These are phyloP conservation scores for Parapristionchus giblindavisi DNA, from an alignment of 2,888 invertebrate genomes.

Conservation along the genomic window DNA sequence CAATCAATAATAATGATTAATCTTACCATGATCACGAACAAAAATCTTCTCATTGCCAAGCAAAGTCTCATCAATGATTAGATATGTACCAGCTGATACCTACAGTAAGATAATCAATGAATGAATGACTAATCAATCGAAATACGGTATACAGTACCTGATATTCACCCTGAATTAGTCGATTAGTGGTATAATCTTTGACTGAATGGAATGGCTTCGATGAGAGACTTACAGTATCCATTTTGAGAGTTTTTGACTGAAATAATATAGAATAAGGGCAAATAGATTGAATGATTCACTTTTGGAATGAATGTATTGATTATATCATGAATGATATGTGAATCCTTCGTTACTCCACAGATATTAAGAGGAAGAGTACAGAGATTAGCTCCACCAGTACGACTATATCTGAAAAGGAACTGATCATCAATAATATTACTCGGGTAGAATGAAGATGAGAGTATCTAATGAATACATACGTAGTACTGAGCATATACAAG, in stretches of 20 bases:
- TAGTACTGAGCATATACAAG: constrained; percentile 28
- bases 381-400: neutral
- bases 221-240: neutral
- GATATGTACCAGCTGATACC: constrained; percentile 18
- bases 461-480: constrained; percentile 7
- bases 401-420: neutral
- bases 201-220: constrained; percentile 22
- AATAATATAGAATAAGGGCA: neutral
- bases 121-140: neutral
- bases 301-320: constrained; percentile 8
- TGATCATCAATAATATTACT: too few species aligned
- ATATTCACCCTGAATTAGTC: constrained; percentile 13
- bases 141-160: constrained; percentile 4
- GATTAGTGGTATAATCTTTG: constrained; percentile 14
- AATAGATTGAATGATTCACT: neutral
- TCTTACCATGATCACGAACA: constrained; percentile 20
- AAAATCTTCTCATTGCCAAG: neutral
- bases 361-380: constrained; percentile 28
- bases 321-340: neutral
- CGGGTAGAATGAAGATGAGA: too few species aligned
- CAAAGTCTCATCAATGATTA: constrained; percentile 20
- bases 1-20: neutral
- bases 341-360: constrained; percentile 29
- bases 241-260: neutral
- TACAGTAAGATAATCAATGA: neutral